Base-by-base conservation (phyloP, 2,113 vertebrate species). In the Seriola rivoliana region DNA sequence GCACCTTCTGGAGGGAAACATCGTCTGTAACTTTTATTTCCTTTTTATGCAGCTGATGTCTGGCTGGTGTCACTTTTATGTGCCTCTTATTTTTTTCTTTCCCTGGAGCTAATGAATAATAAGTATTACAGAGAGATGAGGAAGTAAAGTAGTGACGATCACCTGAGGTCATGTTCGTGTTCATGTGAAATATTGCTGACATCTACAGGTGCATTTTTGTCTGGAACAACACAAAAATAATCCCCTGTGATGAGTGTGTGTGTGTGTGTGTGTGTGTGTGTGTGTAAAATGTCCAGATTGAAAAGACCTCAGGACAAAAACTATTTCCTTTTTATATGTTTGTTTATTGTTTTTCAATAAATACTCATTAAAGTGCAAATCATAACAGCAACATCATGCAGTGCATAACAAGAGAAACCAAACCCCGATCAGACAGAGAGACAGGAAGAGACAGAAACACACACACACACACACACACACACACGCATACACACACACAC, bases 361-460 rank as follows among this genome's bases (percentile, higher is more conserved):
- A 95, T 95, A 96, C 79, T 92, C 86, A 90, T 91, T 94, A 93
- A 95, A 96, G 94, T 96, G 95, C 95, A 95, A 95, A 95, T 93
- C 81, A 93, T 89, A 93, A 94, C 89, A 93, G 90, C 89, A 94
- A 94, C 75, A 93, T 89, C 95, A 96, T 95, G 95, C 95, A 95
- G 88, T 93, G 93, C 93, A 93, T 92, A 91, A 93, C 54, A 86
- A 84, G 80, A 88, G 70, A 82, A 93, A 85, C 78, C 78, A 72
- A 87, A 80, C 75, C 78, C 40, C 81, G 80, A 72, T 76, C 81
- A 81, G 77, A 90, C 78, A 80, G 16, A 71, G 50, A 77, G n/a
- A 67, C 71, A 17, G 10, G 54, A 54, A 84, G 71, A 46, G 64
- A 46, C 62, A 57, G 2, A 34, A 52, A 42, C 66, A 85, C 4